Conservation (phyloP, 2,113 vertebrate genomes). For the Paratilapia polleni region DNA sequence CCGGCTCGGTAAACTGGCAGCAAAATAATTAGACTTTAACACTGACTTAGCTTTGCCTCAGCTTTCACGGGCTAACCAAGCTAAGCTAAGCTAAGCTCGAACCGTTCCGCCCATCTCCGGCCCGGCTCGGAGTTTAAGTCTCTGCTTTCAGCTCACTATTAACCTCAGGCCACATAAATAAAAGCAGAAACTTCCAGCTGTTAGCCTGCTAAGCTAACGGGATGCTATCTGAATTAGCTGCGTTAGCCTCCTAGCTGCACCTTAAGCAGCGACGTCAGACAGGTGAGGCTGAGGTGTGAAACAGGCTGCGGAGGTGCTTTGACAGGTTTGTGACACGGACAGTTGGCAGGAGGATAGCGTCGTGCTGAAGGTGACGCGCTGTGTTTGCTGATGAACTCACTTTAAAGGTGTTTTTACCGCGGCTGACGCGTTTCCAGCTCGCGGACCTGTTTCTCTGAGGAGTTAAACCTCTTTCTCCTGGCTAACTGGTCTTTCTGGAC, state of each 20-base stretch:
- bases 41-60: no score
- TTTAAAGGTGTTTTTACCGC: background rate
- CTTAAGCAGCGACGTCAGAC: background rate
- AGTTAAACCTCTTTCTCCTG: background rate
- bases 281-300: background rate
- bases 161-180: no score
- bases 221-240: background rate
- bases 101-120: background rate
- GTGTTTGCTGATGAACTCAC: background rate
- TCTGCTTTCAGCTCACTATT: background rate
- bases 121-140: conserved; percentile 20
- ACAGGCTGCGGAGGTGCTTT: no score
- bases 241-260: conserved; percentile 11
- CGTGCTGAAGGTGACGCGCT: background rate
- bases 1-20: background rate
- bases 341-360: background rate
- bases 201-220: background rate
- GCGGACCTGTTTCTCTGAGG: background rate
- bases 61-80: background rate
- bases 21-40: background rate
- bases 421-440: background rate
- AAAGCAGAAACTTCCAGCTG: no score
- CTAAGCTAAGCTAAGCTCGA: conserved; percentile 38
- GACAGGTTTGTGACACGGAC: rapidly evolving
- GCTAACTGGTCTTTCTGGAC: conserved; percentile 10